These are phyloP conservation scores for Channa argus DNA, from an alignment of 2,113 vertebrate genomes.

Conservation along the genomic window DNA sequence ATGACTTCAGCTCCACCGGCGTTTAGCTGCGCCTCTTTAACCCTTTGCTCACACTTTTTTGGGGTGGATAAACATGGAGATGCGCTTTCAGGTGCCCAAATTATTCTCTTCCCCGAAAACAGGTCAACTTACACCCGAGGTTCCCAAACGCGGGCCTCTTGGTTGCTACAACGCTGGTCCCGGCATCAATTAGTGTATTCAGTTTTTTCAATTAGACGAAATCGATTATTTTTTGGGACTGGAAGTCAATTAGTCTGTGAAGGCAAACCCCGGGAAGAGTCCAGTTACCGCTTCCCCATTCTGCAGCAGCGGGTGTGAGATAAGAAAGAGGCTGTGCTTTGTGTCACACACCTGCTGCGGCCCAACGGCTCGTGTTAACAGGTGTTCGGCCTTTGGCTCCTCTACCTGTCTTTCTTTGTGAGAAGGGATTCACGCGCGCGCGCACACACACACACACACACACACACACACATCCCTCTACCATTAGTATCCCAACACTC, in stretches of 20 bases:
- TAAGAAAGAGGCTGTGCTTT: background rate
- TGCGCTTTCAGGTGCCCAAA: background rate
- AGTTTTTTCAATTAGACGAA: too few species aligned
- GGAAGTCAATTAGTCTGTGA: too few species aligned
- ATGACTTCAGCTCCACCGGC: conserved; percentile 74
- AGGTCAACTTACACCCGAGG: too few species aligned
- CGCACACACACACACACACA: background rate
- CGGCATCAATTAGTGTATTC: too few species aligned
- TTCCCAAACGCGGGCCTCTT: too few species aligned
- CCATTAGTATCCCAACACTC: background rate
- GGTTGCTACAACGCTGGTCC: too few species aligned
- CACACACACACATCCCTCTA: background rate
- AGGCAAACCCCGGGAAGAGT: too few species aligned
- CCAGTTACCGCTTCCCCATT: background rate
- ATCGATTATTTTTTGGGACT: too few species aligned
- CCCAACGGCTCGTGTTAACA: conserved; percentile 19
- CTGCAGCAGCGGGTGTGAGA: background rate
- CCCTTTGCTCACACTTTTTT: conserved; percentile 60
- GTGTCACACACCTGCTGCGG: conserved; percentile 14
- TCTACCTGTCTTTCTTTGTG: conserved; percentile 7
- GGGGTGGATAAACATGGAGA: background rate
- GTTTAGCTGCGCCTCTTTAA: conserved; percentile 80
- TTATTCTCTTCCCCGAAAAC: too few species aligned
- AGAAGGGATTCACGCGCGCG: background rate
- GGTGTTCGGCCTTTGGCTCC: conserved; percentile 18